phyloP scores from a whole-genome alignment of 1,140 invertebrate species.

The Oncopodura yosiiana region DNA sequence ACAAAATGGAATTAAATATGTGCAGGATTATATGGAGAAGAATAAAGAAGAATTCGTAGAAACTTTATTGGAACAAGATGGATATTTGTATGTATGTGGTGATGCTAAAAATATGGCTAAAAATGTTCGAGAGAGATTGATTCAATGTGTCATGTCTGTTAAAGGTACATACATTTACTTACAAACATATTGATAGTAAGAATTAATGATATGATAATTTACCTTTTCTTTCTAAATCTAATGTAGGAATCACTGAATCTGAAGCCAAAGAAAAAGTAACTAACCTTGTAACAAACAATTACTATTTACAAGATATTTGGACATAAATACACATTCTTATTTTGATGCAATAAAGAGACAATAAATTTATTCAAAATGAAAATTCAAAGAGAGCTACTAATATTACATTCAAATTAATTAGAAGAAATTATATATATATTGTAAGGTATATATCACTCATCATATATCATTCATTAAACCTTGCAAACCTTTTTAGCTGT shows the following conservation, averaged over 20 bases:
- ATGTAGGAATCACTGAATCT: neutral
- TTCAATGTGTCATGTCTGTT: constrained; percentile 45
- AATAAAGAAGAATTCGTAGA: constrained; percentile 48
- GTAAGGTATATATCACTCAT: too few relatives aligned
- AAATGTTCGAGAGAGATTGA: constrained; percentile 52
- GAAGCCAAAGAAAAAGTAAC: constrained; percentile 7
- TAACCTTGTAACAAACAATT: neutral
- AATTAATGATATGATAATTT: neutral
- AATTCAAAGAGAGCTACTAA: neutral
- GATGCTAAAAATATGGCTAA: constrained; percentile 62
- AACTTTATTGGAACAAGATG: constrained; percentile 47
- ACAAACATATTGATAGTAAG: neutral
- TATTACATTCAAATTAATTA: too few relatives aligned
- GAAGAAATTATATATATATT: too few relatives aligned
- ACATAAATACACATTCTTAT: too few relatives aligned
- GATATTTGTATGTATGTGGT: constrained; percentile 63
- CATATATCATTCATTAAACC: too few relatives aligned
- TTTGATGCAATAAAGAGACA: too few relatives aligned
- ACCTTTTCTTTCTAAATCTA: neutral
- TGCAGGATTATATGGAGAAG: constrained; percentile 48
- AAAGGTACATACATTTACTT: constrained; percentile 35
- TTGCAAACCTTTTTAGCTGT: too few relatives aligned
- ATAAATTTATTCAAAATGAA: too few relatives aligned
- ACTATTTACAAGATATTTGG: constrained; percentile 15
- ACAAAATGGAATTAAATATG: constrained; percentile 44